Base-by-base conservation (phyloP, 92 coral and sea anemone genomes). In the Heteractis magnifica region DNA sequence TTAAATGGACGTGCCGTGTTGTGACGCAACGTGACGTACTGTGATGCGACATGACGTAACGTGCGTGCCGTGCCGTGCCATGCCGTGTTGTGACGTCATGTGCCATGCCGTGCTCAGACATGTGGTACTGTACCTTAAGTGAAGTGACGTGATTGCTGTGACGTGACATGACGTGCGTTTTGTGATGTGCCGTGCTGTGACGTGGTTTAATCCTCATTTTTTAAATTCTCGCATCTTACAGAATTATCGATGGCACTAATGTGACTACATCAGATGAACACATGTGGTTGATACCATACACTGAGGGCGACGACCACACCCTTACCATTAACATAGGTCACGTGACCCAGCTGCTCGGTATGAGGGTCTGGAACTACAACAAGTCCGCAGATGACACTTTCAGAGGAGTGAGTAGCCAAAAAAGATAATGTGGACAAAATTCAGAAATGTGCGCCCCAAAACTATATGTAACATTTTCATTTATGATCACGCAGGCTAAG, bases 341-440 rank as follows among this genome's bases (percentile, higher is more conserved):
- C 76, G 84, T 62, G 84, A 89, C 81, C 75, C 91, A 88, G 83
- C 62, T 96, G 72, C 65, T 89, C 50, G 98, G 98, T 23, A 82
- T 96, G 52, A 87, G 98, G 85, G 87, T 96, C 53, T 96, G 98
- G 98, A 96, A 96, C 88, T 96, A 96, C 78, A 95, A 95, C 92
- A 95, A 95, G 79, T 93, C 94, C 50, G 93, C 90, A 55, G 98
- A 95, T 65, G 95, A 92, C 75, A 91, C 98, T 3, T 95, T 92
- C 77, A 94, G 98, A 89, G 98, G 98, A 89, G 98, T 95, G 76
- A 75, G 82, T 52, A 59, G 6, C 16, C 8, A 50, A 5, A 10
- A 18, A 18, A 6, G n/a, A 75, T 44, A 26, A 12, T 34, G 0
- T 13, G 19, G 56, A 14, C 52, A 76, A 7, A 34, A 34, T 70